Percentiles rank a stretch among this genome's conserved stretches.
Conservation (phyloP, 2,113 vertebrate species). For the Halcyon malimbica region DNA sequence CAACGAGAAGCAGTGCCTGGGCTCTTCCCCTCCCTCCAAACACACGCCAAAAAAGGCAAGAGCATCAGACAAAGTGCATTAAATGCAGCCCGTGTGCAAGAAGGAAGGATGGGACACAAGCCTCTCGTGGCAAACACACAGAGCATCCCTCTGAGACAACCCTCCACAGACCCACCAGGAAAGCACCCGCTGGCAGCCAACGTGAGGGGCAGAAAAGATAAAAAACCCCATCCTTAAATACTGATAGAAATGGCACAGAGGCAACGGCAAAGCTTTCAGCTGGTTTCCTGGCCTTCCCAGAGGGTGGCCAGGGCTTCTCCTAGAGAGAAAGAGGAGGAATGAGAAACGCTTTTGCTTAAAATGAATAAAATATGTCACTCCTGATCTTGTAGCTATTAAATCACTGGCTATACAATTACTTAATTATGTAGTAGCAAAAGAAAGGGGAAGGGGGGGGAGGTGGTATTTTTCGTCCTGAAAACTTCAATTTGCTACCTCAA, state of each 20-base stretch:
- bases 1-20: rapidly evolving
- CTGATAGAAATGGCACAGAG: slow-evolving; percentile 5
- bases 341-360: slow-evolving; percentile 55
- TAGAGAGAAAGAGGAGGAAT: slow-evolving; percentile 14
- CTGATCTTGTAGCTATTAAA: slow-evolving; percentile 75
- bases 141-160: background rate
- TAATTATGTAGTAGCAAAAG: slow-evolving; percentile 70
- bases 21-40: background rate
- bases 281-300: slow-evolving; percentile 47
- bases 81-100: rapidly evolving
- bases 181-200: background rate
- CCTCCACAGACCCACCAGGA: rapidly evolving
- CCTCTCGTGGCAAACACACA: background rate
- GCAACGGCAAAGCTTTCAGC: slow-evolving; percentile 20
- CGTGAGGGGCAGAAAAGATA: background rate
- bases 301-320: slow-evolving; percentile 31
- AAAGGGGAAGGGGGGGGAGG: background rate
- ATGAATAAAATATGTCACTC: slow-evolving; percentile 76
- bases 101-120: background rate
- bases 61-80: background rate
- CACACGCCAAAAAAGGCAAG: background rate
- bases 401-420: slow-evolving; percentile 77
- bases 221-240: background rate
- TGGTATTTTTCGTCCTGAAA: slow-evolving; percentile 67
- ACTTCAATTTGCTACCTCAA: slow-evolving; percentile 77